phyloP scores from a whole-genome alignment of 2,888 invertebrate species.

The Latheticus oryzae region DNA sequence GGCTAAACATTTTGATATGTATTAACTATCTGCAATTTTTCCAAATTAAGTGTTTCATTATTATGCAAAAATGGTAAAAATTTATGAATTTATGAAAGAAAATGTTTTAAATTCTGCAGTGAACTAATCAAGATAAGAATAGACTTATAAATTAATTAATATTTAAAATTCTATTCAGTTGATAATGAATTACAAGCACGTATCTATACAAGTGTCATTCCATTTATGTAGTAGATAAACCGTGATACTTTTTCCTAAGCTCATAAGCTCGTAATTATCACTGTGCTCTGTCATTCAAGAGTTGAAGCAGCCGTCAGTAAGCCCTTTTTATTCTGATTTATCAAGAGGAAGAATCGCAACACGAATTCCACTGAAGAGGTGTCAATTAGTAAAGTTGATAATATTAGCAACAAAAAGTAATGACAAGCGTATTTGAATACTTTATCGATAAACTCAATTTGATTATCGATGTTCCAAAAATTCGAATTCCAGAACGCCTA shows the following conservation, averaged over 20 bases:
- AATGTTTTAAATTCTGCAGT: too few relatives aligned
- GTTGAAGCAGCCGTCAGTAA: conserved; percentile 36
- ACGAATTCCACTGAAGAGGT: conserved; percentile 36
- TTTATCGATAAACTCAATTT: conserved; percentile 30
- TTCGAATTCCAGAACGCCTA: conserved; percentile 8
- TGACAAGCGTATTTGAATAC: conserved; percentile 38
- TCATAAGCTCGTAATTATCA: conserved; percentile 25
- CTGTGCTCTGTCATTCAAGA: conserved; percentile 26
- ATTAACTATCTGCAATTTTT: too few relatives aligned
- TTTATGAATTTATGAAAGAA: too few relatives aligned
- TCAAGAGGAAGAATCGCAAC: conserved; percentile 36
- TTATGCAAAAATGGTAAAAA: too few relatives aligned
- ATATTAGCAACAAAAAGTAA: conserved; percentile 40
- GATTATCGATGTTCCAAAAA: conserved; percentile 15
- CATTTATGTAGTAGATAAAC: conserved; percentile 23
- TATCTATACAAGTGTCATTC: conserved; percentile 17
- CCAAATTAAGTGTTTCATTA: too few relatives aligned
- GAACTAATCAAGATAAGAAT: too few relatives aligned
- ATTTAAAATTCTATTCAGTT: too few relatives aligned
- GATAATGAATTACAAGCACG: conserved; percentile 9
- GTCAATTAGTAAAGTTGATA: conserved; percentile 40
- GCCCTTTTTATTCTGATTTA: conserved; percentile 36
- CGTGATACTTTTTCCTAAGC: conserved; percentile 22
- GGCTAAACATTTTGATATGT: too few relatives aligned
- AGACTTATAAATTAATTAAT: too few relatives aligned